Conservation (phyloP, 1,140 invertebrate genomes). For the Oryzaephilus surinamensis region DNA sequence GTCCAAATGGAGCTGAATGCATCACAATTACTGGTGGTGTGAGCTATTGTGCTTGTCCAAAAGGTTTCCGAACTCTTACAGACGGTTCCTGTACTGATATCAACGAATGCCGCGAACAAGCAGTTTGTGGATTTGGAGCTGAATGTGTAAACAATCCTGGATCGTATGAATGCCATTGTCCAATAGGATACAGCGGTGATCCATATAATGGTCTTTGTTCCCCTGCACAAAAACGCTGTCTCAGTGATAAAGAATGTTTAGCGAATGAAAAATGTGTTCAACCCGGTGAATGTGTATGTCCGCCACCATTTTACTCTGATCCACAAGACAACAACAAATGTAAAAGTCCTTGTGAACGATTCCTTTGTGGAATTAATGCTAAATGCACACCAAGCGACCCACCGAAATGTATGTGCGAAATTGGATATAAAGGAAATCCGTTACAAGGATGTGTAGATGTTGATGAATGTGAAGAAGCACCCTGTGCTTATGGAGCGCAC, state of each 20-base stretch:
- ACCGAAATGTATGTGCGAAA: slow-evolving; percentile 75
- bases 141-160: slow-evolving; percentile 74
- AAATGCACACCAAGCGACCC: slow-evolving; percentile 84
- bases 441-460: slow-evolving; percentile 72
- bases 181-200: slow-evolving; percentile 57
- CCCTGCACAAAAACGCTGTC: slow-evolving; percentile 67
- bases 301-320: slow-evolving; percentile 78
- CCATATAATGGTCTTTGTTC: slow-evolving; percentile 60
- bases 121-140: slow-evolving; percentile 74
- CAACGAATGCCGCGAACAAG: slow-evolving; percentile 68
- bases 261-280: slow-evolving; percentile 83
- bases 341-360: slow-evolving; percentile 80
- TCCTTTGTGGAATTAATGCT: slow-evolving; percentile 83
- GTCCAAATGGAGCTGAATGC: slow-evolving; percentile 74
- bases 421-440: slow-evolving; percentile 75
- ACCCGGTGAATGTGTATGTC: slow-evolving; percentile 80
- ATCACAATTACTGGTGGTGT: slow-evolving; percentile 80
- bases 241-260: slow-evolving; percentile 70
- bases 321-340: slow-evolving; percentile 68
- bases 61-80: slow-evolving; percentile 58
- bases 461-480: slow-evolving; percentile 66
- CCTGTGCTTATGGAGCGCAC: slow-evolving; percentile 74
- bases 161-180: slow-evolving; percentile 71
- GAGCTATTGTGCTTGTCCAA: slow-evolving; percentile 80
- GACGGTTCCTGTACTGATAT: slow-evolving; percentile 75